These are phyloP conservation scores for Rhombomys opimus DNA, from an alignment of 2,113 vertebrate species.

Conservation along the genomic window DNA sequence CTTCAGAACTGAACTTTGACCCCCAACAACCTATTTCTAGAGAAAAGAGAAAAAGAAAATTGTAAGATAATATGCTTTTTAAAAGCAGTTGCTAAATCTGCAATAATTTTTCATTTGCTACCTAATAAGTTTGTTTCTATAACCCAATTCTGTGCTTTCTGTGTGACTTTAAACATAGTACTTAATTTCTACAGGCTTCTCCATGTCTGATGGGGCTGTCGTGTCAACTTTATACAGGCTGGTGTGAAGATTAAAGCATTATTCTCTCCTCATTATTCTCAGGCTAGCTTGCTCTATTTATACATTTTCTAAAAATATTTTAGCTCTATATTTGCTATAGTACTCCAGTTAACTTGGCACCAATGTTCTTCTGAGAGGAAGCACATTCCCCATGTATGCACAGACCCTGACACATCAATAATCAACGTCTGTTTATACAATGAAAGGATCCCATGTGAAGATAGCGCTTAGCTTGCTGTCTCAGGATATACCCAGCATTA, in stretches of 20 bases:
- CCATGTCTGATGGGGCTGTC: slow-evolving; percentile 14
- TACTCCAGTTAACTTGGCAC: slow-evolving; percentile 2
- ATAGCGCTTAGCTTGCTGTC: background rate
- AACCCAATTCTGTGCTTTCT: slow-evolving; percentile 35
- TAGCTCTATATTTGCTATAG: slow-evolving; percentile 33
- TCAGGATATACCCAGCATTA: slow-evolving; percentile 10
- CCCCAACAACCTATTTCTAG: slow-evolving; percentile 45
- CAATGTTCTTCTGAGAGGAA: background rate
- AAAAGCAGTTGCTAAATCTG: slow-evolving; percentile 2
- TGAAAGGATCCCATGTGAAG: background rate
- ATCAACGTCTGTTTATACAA: slow-evolving; percentile 49
- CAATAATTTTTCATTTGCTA: slow-evolving; percentile 43
- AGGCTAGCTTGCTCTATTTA: slow-evolving; percentile 51
- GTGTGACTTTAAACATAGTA: slow-evolving; percentile 12
- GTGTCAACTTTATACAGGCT: background rate
- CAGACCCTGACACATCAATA: background rate
- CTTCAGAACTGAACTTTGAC: background rate
- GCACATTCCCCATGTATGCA: background rate
- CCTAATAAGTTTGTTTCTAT: slow-evolving; percentile 29
- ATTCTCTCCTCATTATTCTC: slow-evolving; percentile 25
- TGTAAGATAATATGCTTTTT: background rate
- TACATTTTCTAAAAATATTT: slow-evolving; percentile 45
- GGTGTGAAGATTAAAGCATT: background rate
- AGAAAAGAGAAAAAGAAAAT: background rate
- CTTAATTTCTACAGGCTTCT: slow-evolving; percentile 46